phyloP scores from a whole-genome alignment of 2,113 vertebrate species.

The Gasterosteus nipponicus region DNA sequence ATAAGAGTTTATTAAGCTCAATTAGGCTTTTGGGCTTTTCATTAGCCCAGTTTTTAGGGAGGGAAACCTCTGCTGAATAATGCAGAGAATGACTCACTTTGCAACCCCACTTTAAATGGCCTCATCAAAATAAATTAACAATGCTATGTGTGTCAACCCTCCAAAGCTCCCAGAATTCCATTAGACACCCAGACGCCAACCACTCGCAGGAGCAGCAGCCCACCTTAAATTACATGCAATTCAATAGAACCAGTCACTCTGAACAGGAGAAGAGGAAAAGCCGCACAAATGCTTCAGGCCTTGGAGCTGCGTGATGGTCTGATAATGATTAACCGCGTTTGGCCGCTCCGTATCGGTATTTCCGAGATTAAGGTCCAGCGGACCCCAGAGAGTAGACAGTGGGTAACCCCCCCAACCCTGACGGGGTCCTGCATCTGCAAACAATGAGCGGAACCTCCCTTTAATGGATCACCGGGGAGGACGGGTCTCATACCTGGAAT shows the following conservation, averaged over 20 bases:
- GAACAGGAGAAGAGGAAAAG: constrained; percentile 48
- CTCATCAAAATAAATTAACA: constrained; percentile 48
- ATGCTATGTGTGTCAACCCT: constrained; percentile 68
- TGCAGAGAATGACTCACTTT: constrained; percentile 70
- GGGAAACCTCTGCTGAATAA: constrained; percentile 80
- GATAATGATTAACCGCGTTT: constrained; percentile 51
- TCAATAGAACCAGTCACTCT: constrained; percentile 59
- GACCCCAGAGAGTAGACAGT: constrained; percentile 24
- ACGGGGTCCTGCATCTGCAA: constrained; percentile 62
- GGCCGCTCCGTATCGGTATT: constrained; percentile 48
- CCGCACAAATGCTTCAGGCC: constrained; percentile 13
- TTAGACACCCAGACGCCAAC: constrained; percentile 65
- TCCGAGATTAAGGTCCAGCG: constrained; percentile 50
- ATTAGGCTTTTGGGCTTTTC: constrained; percentile 82
- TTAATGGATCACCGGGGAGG: constrained; percentile 58
- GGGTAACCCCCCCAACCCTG: constrained; percentile 39
- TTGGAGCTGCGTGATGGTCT: constrained; percentile 16
- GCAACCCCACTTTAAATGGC: constrained; percentile 63
- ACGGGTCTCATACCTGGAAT: constrained; percentile 43
- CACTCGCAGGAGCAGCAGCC: constrained; percentile 49
- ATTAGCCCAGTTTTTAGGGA: constrained; percentile 81
- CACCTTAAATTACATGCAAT: constrained; percentile 71
- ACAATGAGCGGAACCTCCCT: constrained; percentile 58
- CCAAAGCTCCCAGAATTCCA: constrained; percentile 68
- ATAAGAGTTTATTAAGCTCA: constrained; percentile 76